Evolutionary conservation across 2,888 invertebrate genomes (phyloP).

Genomic region (Rhamnusium bicolor): DNA sequence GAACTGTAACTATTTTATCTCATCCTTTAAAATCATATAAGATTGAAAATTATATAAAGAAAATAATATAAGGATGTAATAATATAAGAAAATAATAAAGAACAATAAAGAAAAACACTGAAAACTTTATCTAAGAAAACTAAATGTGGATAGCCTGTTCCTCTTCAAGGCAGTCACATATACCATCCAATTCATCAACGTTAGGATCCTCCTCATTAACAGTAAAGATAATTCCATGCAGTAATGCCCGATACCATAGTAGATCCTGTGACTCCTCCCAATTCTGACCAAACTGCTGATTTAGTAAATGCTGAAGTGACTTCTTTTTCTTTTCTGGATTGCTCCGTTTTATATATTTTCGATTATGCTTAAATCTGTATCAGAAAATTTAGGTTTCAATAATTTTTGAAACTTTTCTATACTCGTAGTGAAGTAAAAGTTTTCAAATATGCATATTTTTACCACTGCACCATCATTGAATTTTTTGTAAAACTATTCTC

Average conservation of each 20-base stretch:
- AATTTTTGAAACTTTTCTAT: neutral
- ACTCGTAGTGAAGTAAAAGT: neutral
- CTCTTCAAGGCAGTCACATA: neutral
- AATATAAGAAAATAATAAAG: no score
- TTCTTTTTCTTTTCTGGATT: conserved; percentile 24
- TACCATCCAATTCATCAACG: neutral
- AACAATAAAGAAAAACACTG: no score
- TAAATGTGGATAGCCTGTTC: neutral
- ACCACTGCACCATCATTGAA: neutral
- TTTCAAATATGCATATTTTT: neutral
- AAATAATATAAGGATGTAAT: no score
- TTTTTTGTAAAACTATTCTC: no score
- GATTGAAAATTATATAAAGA: no score
- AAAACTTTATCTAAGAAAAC: no score
- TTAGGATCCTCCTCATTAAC: neutral
- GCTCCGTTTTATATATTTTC: neutral
- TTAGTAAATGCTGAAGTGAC: conserved; percentile 21
- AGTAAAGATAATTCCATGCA: neutral
- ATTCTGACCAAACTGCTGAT: conserved; percentile 14
- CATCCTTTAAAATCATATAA: no score
- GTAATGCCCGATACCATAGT: conserved; percentile 9
- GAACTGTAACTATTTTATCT: no score
- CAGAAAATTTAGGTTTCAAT: conserved; percentile 3
- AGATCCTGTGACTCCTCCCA: conserved; percentile 18
- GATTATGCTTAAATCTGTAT: neutral